Evolutionary conservation across 1,140 invertebrate genomes (phyloP), one percentile per base, ranked within the genome.

Genomic region (Brachionus paranguensis): DNA sequence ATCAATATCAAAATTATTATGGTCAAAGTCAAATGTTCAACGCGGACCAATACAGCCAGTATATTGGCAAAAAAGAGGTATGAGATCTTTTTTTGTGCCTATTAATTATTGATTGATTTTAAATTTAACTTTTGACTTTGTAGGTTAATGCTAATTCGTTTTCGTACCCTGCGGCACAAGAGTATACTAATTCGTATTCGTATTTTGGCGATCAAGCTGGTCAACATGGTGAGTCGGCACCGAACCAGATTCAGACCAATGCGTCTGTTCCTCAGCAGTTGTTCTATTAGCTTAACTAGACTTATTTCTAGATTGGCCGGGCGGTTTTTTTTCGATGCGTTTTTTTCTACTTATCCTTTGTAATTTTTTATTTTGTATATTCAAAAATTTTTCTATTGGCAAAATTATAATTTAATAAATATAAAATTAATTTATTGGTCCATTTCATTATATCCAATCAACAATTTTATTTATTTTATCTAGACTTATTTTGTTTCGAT

Each of bases 1-100:
- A 76, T 76, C 41, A 76, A 50, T 76, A 76, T 50, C 72, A 76
- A 76, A 50, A 76, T 76, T 76, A 76, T 76, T 50, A 76, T 50
- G 47, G 27, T 53, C 72, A 53, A 53, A 76, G 45, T 76, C 72
- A 76, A 76, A 17, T 20, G 41, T 72, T 72, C 20, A 72, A 72
- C 24, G 14, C 68, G n/a, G 43, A 72, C 33, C 68, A 72, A 72
- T 72, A 72, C 33, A n/a, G 20, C n/a, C 65, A 70, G 33, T 70
- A 70, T 29, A 0, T 70, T 14, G 17, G 33, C 41, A 72, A 72
- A 45, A 72, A 72, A 72, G 68, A 72, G 37, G 68, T 72, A 41
- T 17, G 65, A 12, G 37, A 37, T 7, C 2, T 37, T 14, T 70
- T 74, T 53, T n/a, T 76, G 10, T 27, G 20, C 20, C 11, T 45